Conservation (phyloP, 2,797 vertebrate species). For the Phrynocephalus guinanensis region DNA sequence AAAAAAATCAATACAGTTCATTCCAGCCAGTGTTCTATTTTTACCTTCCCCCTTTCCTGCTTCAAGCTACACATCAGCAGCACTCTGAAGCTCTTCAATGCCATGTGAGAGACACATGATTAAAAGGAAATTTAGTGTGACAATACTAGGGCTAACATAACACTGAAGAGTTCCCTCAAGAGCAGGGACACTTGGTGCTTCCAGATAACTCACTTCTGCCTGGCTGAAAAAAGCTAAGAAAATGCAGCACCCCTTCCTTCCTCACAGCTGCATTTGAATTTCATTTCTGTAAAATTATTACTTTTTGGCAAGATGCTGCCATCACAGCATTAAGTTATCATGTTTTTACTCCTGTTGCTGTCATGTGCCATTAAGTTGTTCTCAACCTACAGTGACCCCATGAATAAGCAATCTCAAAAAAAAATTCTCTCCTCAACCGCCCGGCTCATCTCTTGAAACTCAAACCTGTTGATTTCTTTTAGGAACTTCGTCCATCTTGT, state of each 20-base stretch:
- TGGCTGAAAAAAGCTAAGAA: background rate
- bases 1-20: background rate
- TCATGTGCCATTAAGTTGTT: too few relatives aligned
- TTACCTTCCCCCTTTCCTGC: background rate
- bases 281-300: background rate
- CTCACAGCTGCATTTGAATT: background rate
- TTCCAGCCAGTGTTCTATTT: background rate
- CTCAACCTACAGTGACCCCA: too few relatives aligned
- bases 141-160: background rate
- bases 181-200: conserved; percentile 32
- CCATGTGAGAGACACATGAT: background rate
- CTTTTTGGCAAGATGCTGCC: background rate
- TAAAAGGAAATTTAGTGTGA: conserved; percentile 3
- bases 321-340: background rate
- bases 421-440: too few relatives aligned
- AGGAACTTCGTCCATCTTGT: too few relatives aligned
- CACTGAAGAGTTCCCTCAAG: background rate
- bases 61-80: conserved; percentile 14
- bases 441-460: too few relatives aligned
- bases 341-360: too few relatives aligned
- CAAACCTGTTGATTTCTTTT: too few relatives aligned
- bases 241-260: background rate
- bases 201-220: background rate
- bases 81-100: background rate
- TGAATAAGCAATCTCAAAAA: too few relatives aligned